Evolutionary conservation across 2,888 invertebrate genomes (phyloP).

Genomic region (Thalpophila matura): DNA sequence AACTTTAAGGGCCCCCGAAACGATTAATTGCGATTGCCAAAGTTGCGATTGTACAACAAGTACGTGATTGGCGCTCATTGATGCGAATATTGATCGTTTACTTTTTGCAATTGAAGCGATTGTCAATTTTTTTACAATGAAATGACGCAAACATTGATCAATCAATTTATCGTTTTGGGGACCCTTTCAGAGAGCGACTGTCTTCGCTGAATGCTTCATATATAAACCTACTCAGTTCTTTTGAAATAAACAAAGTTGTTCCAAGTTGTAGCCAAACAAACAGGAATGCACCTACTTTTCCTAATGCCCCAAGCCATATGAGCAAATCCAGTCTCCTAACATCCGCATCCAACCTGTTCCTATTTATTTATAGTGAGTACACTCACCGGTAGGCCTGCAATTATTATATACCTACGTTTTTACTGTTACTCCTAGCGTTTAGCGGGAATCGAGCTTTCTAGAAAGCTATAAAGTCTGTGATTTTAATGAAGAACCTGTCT

Average conservation of each 20-base stretch:
- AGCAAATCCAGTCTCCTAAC: slow-evolving; percentile 10
- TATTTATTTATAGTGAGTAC: slow-evolving; percentile 36
- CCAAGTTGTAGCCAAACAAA: background rate
- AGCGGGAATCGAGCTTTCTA: slow-evolving; percentile 43
- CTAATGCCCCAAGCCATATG: background rate
- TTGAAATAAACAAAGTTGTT: background rate
- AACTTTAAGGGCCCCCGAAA: too few relatives aligned
- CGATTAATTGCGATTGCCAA: too few relatives aligned
- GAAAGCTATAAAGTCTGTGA: slow-evolving; percentile 33
- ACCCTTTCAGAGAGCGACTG: too few relatives aligned
- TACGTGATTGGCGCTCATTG: too few relatives aligned
- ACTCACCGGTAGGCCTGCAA: slow-evolving; percentile 5
- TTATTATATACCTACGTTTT: slow-evolving; percentile 22
- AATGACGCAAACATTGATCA: too few relatives aligned
- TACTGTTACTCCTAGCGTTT: slow-evolving; percentile 24
- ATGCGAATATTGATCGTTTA: too few relatives aligned
- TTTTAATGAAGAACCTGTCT: slow-evolving; percentile 17
- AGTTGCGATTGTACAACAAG: too few relatives aligned
- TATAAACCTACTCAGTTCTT: background rate
- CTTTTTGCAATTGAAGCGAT: too few relatives aligned
- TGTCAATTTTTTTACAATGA: too few relatives aligned
- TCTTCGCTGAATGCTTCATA: background rate
- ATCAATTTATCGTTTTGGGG: too few relatives aligned
- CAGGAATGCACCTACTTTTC: slow-evolving; percentile 12
- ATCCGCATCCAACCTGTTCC: slow-evolving; percentile 41